Evolutionary conservation across 1,140 invertebrate species (phyloP).

Genomic region (Nymphalis io): DNA sequence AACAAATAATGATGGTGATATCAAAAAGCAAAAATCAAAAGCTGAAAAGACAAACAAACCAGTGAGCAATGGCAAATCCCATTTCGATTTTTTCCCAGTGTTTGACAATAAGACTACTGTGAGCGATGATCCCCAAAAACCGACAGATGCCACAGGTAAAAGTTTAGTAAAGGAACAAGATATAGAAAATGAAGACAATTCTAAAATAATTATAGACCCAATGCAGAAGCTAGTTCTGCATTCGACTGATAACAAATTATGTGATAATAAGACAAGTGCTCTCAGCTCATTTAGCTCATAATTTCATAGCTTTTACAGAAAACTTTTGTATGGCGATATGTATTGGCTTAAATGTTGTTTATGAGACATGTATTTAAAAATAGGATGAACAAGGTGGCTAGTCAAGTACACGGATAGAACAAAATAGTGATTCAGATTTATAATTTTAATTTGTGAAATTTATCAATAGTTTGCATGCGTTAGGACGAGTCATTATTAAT

Average conservation of each 20-base stretch:
- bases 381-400: slow-evolving; percentile 45
- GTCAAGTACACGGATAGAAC: slow-evolving; percentile 41
- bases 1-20: slow-evolving; percentile 46
- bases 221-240: slow-evolving; percentile 78
- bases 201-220: slow-evolving; percentile 77
- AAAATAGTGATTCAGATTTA: slow-evolving; percentile 14
- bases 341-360: slow-evolving; percentile 55
- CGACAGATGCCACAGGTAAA: slow-evolving; percentile 32
- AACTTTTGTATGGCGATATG: slow-evolving; percentile 63
- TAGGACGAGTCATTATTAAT: neutral
- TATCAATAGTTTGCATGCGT: slow-evolving; percentile 35
- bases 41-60: slow-evolving; percentile 50
- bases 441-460: slow-evolving; percentile 8
- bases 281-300: slow-evolving; percentile 75
- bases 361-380: slow-evolving; percentile 28
- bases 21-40: slow-evolving; percentile 60
- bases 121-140: slow-evolving; percentile 29
- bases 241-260: slow-evolving; percentile 78
- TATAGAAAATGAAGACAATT: slow-evolving; percentile 59
- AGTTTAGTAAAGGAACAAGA: slow-evolving; percentile 50
- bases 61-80: slow-evolving; percentile 65
- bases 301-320: slow-evolving; percentile 65
- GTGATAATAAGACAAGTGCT: slow-evolving; percentile 77
- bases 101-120: slow-evolving; percentile 67
- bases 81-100: slow-evolving; percentile 73